phyloP scores from a whole-genome alignment of 2,113 vertebrate genomes.

The Caretta caretta region DNA sequence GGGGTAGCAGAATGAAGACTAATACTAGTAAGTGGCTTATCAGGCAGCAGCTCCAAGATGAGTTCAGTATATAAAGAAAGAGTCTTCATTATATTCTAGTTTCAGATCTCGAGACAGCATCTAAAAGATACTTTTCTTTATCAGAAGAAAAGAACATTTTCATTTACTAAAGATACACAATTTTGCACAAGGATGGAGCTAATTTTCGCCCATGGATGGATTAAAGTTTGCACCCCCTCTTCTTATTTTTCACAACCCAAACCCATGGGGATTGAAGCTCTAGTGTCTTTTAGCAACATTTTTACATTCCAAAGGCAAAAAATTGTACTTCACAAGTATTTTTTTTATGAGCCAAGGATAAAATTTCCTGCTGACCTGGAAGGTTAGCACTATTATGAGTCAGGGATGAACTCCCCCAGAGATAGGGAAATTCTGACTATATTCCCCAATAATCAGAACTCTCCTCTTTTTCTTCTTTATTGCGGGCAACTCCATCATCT shows the following conservation, averaged over 20 bases:
- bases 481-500: conserved; percentile 21
- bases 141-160: background rate
- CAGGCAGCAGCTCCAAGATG: background rate
- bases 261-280: background rate
- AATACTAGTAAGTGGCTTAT: background rate
- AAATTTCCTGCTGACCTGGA: background rate
- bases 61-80: background rate
- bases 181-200: background rate
- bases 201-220: background rate
- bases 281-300: conserved; percentile 50
- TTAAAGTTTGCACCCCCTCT: background rate
- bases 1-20: background rate
- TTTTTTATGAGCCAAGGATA: background rate
- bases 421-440: conserved; percentile 20
- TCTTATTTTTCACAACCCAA: background rate
- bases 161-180: background rate
- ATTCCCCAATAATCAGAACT: background rate
- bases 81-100: background rate
- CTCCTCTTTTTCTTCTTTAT: conserved; percentile 6
- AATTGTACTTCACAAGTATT: background rate
- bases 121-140: background rate
- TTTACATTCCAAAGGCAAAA: conserved; percentile 4
- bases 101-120: background rate
- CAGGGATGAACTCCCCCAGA: conserved; percentile 31
- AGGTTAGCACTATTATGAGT: background rate